phyloP scores from a whole-genome alignment of 2,113 vertebrate genomes.

The Illadopsis cleaveri region DNA sequence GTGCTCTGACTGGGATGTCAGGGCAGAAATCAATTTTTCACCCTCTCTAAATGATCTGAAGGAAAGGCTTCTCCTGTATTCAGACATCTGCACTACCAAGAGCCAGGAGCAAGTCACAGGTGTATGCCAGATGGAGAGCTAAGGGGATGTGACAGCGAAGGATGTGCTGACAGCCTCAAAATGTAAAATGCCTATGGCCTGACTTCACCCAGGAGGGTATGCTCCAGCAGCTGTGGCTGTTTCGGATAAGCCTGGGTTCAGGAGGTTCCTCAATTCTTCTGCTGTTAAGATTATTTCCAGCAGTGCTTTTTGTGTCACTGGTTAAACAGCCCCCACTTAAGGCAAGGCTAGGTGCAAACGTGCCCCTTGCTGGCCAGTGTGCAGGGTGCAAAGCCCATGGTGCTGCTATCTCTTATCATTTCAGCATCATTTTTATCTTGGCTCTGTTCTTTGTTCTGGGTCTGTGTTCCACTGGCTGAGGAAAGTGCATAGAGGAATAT shows the following conservation, averaged over 20 bases:
- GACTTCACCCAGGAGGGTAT: background rate
- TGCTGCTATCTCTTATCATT: background rate
- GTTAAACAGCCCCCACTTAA: background rate
- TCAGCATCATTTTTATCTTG: rapidly evolving
- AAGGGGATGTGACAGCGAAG: background rate
- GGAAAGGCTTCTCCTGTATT: background rate
- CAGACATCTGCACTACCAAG: background rate
- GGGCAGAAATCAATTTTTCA: background rate
- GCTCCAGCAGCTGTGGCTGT: background rate
- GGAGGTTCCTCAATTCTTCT: background rate
- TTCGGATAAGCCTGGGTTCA: background rate
- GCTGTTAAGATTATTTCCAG: background rate
- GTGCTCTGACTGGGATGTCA: background rate
- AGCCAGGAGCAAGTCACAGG: background rate
- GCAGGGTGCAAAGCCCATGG: background rate
- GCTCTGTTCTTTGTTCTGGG: background rate
- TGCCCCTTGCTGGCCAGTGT: background rate
- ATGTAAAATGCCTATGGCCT: conserved; percentile 15
- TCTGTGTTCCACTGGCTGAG: background rate
- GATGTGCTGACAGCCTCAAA: conserved; percentile 18
- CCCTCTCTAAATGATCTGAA: background rate
- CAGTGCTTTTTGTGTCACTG: background rate
- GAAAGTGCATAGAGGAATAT: background rate
- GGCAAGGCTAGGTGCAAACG: background rate
- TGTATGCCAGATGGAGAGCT: conserved; percentile 21